Evolutionary conservation across 2,888 invertebrate genomes (phyloP), one percentile per base, ranked within the genome.

Genomic region (Andrena minutula): DNA sequence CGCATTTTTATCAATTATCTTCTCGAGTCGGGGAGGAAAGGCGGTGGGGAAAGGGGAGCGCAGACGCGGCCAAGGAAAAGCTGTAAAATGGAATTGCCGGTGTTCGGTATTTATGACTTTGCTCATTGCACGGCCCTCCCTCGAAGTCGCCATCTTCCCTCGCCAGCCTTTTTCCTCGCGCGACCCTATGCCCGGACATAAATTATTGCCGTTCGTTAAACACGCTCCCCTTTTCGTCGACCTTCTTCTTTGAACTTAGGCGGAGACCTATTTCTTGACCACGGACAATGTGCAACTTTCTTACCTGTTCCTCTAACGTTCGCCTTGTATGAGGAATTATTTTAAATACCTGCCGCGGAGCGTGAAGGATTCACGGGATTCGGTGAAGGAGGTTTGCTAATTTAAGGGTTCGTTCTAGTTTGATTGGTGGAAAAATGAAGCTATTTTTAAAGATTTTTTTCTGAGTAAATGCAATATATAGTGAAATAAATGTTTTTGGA

Each of bases 121-220:
- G 60, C 58, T 60, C 69, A 10, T 65, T 64, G 63, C 47, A 47
- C 30, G 26, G 35, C 28, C n/a, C 63, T 16, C 16, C 56, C n/a
- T 23, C 41, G 30, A 32, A 53, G 65, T n/a, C 61, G 28, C 26
- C 58, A 60, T 68, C 66, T 60, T 60, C 10, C 1, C 58, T 41
- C 61, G 51, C 6, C n/a, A 35, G 12, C 28, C 32, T 82, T 73
- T 77, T 76, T 35, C 60, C 68, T 32, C 66, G 56, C 60, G 23
- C 65, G 20, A 23, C 68, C 78, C 56, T 56, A 41, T 72, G 70
- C 58, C 60, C 73, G 51, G 68, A 60, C 78, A 84, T 86, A 87
- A 86, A 87, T 87, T 86, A 85, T 85, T 85, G 87, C 63, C 56
- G 49, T 76, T 82, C 87, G 79, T 82, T 86, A 79, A 80, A 84